Percentiles rank a stretch among this genome's conserved stretches.
phyloP scores from a whole-genome alignment of 2,797 vertebrate species.

The Aphelocoma californica region DNA sequence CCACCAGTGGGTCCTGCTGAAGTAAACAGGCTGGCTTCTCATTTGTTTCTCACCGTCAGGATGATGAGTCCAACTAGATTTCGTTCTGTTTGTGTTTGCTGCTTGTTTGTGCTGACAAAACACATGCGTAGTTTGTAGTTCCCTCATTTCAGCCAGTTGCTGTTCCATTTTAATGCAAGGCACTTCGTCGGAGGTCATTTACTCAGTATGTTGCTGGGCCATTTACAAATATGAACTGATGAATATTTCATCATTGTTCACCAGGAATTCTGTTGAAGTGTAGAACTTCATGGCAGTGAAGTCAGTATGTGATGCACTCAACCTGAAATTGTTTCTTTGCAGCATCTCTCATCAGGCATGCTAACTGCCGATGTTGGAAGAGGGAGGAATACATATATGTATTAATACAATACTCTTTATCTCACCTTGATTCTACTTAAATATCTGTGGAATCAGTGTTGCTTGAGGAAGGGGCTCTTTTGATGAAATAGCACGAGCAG shows the following conservation, averaged over 20 bases:
- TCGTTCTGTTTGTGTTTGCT: constrained; percentile 56
- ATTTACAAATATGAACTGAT: constrained; percentile 62
- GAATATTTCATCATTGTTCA: constrained; percentile 71
- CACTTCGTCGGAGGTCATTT: constrained; percentile 54
- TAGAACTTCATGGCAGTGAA: constrained; percentile 33
- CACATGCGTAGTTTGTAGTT: constrained; percentile 54
- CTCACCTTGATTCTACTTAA: background rate
- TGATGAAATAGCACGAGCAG: background rate
- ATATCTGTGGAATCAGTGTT: background rate
- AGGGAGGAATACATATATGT: background rate
- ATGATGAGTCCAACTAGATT: constrained; percentile 13
- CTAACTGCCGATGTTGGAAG: background rate
- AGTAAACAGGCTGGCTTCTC: background rate
- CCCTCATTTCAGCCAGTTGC: constrained; percentile 36
- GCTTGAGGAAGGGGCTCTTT: background rate
- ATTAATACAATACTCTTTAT: background rate
- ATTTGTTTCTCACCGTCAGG: constrained; percentile 45
- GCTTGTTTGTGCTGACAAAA: constrained; percentile 63
- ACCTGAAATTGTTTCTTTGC: constrained; percentile 9
- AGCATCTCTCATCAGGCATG: background rate
- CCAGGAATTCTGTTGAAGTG: constrained; percentile 56
- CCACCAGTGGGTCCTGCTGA: background rate
- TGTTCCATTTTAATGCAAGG: constrained; percentile 55
- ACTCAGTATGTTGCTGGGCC: constrained; percentile 55
- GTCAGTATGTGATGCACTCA: constrained; percentile 8